Evolutionary conservation across 2,797 vertebrate species (phyloP), one percentile per base, ranked within the genome.

Genomic region (Sebastes miniatus): DNA sequence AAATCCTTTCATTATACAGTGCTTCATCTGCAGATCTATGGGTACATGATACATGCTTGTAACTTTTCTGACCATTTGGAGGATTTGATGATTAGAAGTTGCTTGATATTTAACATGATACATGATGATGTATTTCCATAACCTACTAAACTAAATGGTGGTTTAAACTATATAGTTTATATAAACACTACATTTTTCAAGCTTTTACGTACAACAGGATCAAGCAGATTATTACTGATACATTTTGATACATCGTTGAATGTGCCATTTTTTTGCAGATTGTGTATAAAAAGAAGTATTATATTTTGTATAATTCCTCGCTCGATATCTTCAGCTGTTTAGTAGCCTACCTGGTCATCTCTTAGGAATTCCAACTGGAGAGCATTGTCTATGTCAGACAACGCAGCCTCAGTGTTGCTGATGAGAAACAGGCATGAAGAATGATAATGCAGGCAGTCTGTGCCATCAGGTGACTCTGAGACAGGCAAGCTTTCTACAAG

Each of bases 371-470:
- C 43, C 61, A 61, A 80, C 79, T 77, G 11, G 76, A 78, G 62
- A n/a, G 14, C 32, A 79, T 83, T 87, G 85, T 91, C 68, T 62
- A 54, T 20, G 58, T 77, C 64, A 79, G 66, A 94, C 93, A 95
- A 91, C 16, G 24, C 32, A 18, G 72, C 68, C 84, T 89, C 88
- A 92, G 87, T 93, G 81, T 36, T 79, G 78, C 72, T 76, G 50
- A 79, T 80, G 84, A 70, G 64, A 89, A 81, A 73, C 61, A 34
- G 54, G 83, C 85, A 87, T 83, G 76, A 88, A 65, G 92, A 88
- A 94, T 92, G 89, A 90, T 91, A 91, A 92, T 91, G 74, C 27
- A 62, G 52, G 36, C 68, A 56, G 52, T 87, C 81, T 73, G 64
- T 70, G 31, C 39, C 54, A 84, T 92, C 89, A 89, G 85, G 84